Evolutionary conservation across 1,140 invertebrate genomes (phyloP), one percentile per base, ranked within the genome.

Genomic region (Anthonomus grandis): DNA sequence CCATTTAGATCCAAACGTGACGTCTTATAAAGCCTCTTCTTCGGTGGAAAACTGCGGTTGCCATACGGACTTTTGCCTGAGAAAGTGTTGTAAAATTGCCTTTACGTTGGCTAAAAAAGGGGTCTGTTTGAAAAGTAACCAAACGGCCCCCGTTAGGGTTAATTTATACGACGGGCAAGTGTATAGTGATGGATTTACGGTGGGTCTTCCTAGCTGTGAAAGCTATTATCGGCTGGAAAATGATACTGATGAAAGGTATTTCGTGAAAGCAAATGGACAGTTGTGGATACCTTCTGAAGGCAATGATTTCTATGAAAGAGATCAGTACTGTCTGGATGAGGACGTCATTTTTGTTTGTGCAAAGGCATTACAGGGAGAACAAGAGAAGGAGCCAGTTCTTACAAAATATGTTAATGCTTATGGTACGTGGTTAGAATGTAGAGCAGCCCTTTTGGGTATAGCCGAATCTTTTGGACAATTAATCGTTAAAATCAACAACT

Each of bases 11-110:
- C n/a, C n/a, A n/a, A n/a, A n/a, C n/a, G n/a, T n/a, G n/a, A n/a
- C n/a, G n/a, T n/a, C n/a, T n/a, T n/a, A n/a, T n/a, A n/a, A n/a
- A n/a, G n/a, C n/a, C n/a, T n/a, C n/a, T n/a, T n/a, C n/a, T n/a
- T n/a, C n/a, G n/a, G n/a, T n/a, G n/a, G 37, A 57, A 44, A 49
- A 44, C 12, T 57, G 55, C 37, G 55, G 55, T 21, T 57, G 55
- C 23, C 8, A 2, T 17, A 15, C 21, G 12, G 25, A 38, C 6
- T 24, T 19, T 17, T 57, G 55, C 25, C 31, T 57, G 9, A 48
- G 62, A 37, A 63, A 63, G 36, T 63, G 62, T 39, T 63, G 62
- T 21, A 44, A 47, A 23, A 8, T 17, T 6, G 62, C 58, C 0
- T 60, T 37, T 19, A 47, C 22, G 23, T 34, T 59, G n/a, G 27